phyloP scores from a whole-genome alignment of 2,797 vertebrate species.

The Tenualosa ilisha region DNA sequence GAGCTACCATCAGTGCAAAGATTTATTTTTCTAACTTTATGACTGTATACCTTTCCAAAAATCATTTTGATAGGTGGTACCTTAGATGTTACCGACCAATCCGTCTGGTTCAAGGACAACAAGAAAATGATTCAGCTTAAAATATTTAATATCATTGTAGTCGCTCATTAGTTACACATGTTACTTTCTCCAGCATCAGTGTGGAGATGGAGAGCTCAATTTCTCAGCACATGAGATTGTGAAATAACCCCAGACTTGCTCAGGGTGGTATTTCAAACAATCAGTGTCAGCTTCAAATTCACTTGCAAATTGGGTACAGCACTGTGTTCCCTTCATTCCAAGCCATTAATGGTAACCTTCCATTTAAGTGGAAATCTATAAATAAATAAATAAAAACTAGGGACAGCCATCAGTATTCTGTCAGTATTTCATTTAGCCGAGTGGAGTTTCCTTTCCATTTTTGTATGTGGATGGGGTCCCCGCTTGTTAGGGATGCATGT shows the following conservation, averaged over 20 bases:
- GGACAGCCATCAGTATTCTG: background rate
- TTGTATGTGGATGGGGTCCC: background rate
- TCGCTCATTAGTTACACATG: background rate
- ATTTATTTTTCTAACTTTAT: too few species aligned
- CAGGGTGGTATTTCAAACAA: background rate
- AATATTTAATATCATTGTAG: background rate
- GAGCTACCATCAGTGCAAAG: too few species aligned
- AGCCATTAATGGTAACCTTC: background rate
- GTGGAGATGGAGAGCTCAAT: background rate
- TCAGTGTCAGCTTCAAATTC: background rate
- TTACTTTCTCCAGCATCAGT: background rate
- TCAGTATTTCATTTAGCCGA: background rate
- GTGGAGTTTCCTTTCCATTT: background rate
- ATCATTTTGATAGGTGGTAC: too few species aligned
- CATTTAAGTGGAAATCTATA: background rate
- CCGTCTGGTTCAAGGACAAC: background rate
- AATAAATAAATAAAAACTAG: background rate
- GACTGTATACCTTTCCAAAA: too few species aligned
- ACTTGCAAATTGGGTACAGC: background rate
- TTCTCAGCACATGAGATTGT: background rate
- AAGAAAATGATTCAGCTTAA: background rate
- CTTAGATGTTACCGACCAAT: too few species aligned
- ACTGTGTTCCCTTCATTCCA: background rate
- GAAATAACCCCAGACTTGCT: background rate
- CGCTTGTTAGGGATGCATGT: conserved; percentile 46